Percentiles rank a stretch among this genome's conserved stretches.
Evolutionary conservation across 2,888 invertebrate genomes (phyloP).

Genomic region (Taphrorychus bicolor): DNA sequence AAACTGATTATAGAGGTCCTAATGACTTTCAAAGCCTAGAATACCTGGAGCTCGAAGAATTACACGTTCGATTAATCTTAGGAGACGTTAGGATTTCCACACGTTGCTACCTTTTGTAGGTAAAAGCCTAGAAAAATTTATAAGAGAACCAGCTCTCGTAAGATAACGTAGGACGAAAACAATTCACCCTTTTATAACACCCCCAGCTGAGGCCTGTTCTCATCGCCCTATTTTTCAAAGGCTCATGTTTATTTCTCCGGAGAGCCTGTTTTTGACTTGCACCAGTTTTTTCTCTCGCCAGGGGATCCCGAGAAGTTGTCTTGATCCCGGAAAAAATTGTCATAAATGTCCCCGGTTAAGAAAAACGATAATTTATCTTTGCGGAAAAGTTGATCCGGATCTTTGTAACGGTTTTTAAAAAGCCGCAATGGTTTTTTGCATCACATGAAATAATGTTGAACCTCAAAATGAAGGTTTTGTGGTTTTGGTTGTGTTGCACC

Average conservation of each 20-base stretch:
- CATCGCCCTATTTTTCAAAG: conserved; percentile 8
- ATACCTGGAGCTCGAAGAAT: background rate
- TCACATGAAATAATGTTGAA: background rate
- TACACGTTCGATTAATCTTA: background rate
- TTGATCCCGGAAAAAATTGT: conserved; percentile 6
- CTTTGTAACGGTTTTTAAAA: conserved; percentile 1
- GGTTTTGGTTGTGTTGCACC: background rate
- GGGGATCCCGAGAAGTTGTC: background rate
- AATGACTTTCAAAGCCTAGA: background rate
- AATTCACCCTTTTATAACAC: conserved; percentile 3
- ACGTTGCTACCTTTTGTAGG: too few species aligned
- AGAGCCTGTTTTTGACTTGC: conserved; percentile 12
- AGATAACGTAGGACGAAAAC: background rate
- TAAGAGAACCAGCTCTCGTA: too few species aligned
- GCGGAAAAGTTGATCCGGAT: background rate
- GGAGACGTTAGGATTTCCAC: background rate
- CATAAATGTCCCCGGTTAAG: background rate
- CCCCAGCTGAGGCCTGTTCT: background rate
- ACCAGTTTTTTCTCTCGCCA: background rate
- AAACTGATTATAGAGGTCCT: background rate
- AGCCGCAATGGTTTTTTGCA: background rate
- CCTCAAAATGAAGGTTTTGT: background rate
- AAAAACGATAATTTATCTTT: background rate
- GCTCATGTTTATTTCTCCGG: conserved; percentile 9
- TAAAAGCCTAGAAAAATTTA: too few species aligned